Base-by-base conservation (phyloP, 1,140 invertebrate species). In the Drosophila sp. region DNA sequence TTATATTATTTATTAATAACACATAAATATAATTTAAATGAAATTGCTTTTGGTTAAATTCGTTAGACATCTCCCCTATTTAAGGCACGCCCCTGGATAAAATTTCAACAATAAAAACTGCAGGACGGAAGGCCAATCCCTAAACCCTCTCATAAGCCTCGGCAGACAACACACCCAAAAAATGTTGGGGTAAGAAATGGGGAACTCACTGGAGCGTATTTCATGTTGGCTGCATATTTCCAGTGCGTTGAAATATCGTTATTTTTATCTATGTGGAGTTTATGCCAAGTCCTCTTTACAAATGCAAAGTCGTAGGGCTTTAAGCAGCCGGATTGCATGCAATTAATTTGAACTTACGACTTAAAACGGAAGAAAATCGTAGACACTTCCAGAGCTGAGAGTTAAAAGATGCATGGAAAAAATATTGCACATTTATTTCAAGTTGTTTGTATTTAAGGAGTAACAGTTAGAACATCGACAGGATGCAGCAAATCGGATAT, bases 281-380 rank as follows among this genome's bases (percentile, higher is more conserved):
- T 35, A 38, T 30, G 33, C 17, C 40, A 72, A 65, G 55, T 29
- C 60, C 50, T 17, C 68, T 68, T 69, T 79, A 64, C 70, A 87
- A 79, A 86, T 82, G 82, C 82, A 87, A 85, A 87, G 64, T 77
- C 64, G 44, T 17, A 47, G 33, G 57, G 75, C 57, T 63, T 69
- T 70, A 71, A 69, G 63, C 70, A 70, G 50, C 57, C 75, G 67
- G 83, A 84, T 56, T 89, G 84, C 80, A 83, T 73, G 62, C 83
- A 86, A 89, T 90, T 90, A 87, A 87, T 85, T 85, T 80, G 47
- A 78, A 68, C 75, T 83, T 79, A 89, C 27, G 82, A 60, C 55
- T 44, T 17, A 44, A 54, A 54, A 47, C 44, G 10, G 44, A 47
- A 23, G 44, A 5, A 25, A 4, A n/a, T 11, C 25, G 35, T 38